Base-by-base conservation (phyloP, 2,113 vertebrate species). In the Mus spicilegus region DNA sequence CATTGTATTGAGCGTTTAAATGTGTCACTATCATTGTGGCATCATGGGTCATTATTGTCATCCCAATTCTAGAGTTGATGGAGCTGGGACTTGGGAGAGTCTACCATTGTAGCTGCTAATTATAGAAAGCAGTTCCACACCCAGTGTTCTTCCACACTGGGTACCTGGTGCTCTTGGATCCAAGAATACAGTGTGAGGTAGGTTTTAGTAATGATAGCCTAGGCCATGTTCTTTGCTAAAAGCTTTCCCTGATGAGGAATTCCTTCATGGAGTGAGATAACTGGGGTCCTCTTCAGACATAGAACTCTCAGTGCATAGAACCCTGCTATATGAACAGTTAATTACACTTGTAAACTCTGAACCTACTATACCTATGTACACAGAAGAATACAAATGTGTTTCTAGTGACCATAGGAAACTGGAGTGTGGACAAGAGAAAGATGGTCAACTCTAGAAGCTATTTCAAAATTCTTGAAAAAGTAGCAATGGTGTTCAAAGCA, bases 401-500 rank as follows among this genome's bases (percentile, higher is more conserved):
- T 46, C 63, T 28, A 20, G 22, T 26, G 28, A 54, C 3, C 26
- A 88, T n/a, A 80, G 36, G 16, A 93, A 82, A 76, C 2, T 14
- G 86, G 46, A 73, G 4, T 36, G 42, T 70, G 51, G 17, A 58
- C 30, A 51, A 69, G 67, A 90, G 20, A 87, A 54, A 88, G 51
- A 69, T 39, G n/a, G 19, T 85, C 54, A 81, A 58, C 39, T 58
- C n/a, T 95, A 61, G 13, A 56, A 80, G 26, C 69, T 80, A 65
- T 90, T 88, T 91, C 4, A 91, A 81, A 94, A 82, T 77, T 3
- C 61, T 81, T 93, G 58, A 65, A 85, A 92, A 92, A 67, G 13
- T 58, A 90, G 30, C 30, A 42, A 3, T 91, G 84, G 69, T 87
- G 36, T 91, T 89, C 54, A 94, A 89, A 72, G 46, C 36, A 30